These are phyloP conservation scores for Pagrus major DNA, from an alignment of 2,113 vertebrate genomes.

Conservation along the genomic window DNA sequence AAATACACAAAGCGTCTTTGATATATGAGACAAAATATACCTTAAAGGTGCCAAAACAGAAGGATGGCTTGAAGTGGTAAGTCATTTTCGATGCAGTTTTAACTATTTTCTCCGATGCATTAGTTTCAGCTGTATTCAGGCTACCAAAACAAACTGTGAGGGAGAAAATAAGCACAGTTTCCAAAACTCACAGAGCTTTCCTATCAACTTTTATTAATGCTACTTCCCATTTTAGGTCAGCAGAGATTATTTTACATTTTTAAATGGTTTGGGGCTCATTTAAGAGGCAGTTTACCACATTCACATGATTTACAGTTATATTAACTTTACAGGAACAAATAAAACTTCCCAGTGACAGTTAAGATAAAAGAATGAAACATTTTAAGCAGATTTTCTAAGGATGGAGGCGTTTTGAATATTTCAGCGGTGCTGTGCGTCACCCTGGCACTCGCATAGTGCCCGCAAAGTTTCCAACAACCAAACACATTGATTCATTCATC, in stretches of 20 bases:
- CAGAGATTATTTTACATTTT: background rate
- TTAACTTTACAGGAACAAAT: background rate
- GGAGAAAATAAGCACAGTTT: background rate
- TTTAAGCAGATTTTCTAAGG: background rate
- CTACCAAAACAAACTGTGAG: background rate
- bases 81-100: background rate
- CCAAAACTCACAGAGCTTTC: too few relatives aligned
- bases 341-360: background rate
- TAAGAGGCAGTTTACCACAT: background rate
- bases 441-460: background rate
- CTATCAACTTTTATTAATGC: too few relatives aligned
- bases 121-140: background rate
- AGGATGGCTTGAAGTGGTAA: background rate
- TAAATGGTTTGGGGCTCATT: background rate
- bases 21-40: too few relatives aligned
- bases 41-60: background rate
- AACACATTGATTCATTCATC: conserved; percentile 49
- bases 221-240: background rate
- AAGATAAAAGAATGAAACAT: too few relatives aligned
- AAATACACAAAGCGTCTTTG: background rate
- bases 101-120: background rate
- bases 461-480: conserved; percentile 18
- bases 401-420: background rate
- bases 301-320: background rate
- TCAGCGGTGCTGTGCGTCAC: background rate